Evolutionary conservation across 2,797 vertebrate species (phyloP).

Genomic region (Ciconia nigra): DNA sequence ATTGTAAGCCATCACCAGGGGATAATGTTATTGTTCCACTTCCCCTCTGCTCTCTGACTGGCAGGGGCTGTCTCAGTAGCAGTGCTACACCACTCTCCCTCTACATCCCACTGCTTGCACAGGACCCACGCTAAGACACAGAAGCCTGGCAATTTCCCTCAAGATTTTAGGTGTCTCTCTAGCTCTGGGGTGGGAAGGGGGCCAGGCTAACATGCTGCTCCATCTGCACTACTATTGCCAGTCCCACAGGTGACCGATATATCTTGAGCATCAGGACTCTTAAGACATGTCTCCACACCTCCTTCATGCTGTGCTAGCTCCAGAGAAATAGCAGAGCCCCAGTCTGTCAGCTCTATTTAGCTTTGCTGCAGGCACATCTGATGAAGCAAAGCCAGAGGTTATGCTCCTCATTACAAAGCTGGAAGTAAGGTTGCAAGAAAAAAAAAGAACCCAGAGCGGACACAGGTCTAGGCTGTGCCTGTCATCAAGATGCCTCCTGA

Average conservation of each 20-base stretch:
- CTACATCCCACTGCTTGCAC: neutral
- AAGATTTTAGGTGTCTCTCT: neutral
- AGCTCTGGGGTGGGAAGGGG: neutral
- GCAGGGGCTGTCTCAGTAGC: neutral
- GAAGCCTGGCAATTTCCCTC: neutral
- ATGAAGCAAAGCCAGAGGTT: neutral
- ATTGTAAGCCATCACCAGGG: slow-evolving; percentile 21
- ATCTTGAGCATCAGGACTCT: neutral
- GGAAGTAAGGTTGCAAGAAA: neutral
- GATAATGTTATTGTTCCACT: slow-evolving; percentile 18
- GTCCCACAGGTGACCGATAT: neutral
- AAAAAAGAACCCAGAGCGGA: neutral
- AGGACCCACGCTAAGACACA: neutral
- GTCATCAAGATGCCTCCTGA: neutral
- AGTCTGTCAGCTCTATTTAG: neutral
- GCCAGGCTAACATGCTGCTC: rapidly evolving
- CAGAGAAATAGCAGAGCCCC: neutral
- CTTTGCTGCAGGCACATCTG: neutral
- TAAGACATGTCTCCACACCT: neutral
- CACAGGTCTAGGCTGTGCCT: neutral
- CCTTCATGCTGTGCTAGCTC: neutral
- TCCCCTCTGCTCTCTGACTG: slow-evolving; percentile 2
- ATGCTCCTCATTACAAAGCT: neutral
- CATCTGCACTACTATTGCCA: neutral
- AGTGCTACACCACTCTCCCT: neutral